Base-by-base conservation (phyloP, 2,888 invertebrate genomes). In the Campoplex capitator region DNA sequence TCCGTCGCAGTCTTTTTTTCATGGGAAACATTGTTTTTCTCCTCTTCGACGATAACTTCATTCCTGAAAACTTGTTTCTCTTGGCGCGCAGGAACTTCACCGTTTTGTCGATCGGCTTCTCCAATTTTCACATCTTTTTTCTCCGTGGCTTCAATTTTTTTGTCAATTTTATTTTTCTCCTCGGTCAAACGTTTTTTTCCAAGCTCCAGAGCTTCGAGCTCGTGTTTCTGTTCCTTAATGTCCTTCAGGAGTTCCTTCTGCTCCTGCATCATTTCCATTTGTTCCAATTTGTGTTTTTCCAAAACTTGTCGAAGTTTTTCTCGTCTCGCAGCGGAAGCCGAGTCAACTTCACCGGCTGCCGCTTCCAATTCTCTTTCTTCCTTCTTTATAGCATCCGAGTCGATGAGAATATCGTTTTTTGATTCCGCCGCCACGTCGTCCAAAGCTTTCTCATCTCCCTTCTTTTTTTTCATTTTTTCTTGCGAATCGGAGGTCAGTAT, bases 261-360 rank as follows among this genome's bases (percentile, higher is more conserved):
- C 91, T 97, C 96, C 89, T 96, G 95, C 51, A 97, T 95, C 86
- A 97, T 94, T 92, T 97, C 96, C 90, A 96, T 95, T 91, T 97
- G 96, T 91, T 96, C 96, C 92, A 96, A 95, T 83, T 96, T 96
- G 88, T 97, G 96, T 91, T 96, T 96, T 93, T 97, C 96, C 32
- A 97, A 95, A 28, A 96, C 84, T 18, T 58, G 74, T 3, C 89
- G 88, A 3, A 93, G 86, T 65, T 94, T 90, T 54, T 94, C 95
- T 85, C 95, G 94, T 81, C 95, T 94, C 38, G 92, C 91, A 1
- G 89, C 91, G 11, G 93, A 90, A 86, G 93, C 92, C 7, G 91
- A 88, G 58, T 94, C 92, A 70, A 91, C 90, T 65, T 94, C 93
- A 54, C 91, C 92, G 68, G 94, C 94, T 3, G 92, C 92, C 38